A percentile compares a stretch with the other conserved stretches of the same genome.
These are phyloP conservation scores for Hiodon alosoides DNA, from an alignment of 2,113 vertebrate genomes.

Conservation along the genomic window DNA sequence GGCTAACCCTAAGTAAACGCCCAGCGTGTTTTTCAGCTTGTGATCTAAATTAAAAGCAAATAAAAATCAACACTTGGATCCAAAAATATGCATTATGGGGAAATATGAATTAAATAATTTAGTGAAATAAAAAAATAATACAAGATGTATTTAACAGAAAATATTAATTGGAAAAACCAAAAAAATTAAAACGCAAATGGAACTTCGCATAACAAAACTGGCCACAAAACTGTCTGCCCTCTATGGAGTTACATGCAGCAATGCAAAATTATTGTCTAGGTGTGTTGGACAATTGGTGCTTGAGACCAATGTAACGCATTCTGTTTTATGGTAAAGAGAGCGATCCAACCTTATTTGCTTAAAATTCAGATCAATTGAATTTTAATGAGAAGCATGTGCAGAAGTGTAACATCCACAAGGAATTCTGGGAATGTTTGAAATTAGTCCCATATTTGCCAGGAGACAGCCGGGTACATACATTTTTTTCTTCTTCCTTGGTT, in stretches of 20 bases:
- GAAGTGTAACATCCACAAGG: slow-evolving; percentile 86
- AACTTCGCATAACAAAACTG: neutral
- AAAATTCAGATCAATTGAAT: slow-evolving; percentile 99
- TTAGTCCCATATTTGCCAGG: slow-evolving; percentile 93
- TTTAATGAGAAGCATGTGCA: slow-evolving; percentile 97
- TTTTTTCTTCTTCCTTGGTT: slow-evolving; percentile 91
- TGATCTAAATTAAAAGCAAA: neutral
- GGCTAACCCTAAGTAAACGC: too few species aligned
- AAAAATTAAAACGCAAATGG: neutral
- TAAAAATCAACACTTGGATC: too few species aligned
- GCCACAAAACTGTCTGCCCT: neutral
- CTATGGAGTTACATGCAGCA: slow-evolving; percentile 17
- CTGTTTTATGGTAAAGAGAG: slow-evolving; percentile 90
- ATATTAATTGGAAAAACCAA: neutral
- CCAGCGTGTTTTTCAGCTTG: neutral
- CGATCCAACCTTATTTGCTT: slow-evolving; percentile 98
- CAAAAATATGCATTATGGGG: too few species aligned
- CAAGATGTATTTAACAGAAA: neutral
- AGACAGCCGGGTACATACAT: slow-evolving; percentile 94
- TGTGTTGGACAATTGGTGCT: slow-evolving; percentile 87
- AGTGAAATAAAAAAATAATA: slow-evolving; percentile 7
- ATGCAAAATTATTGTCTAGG: slow-evolving; percentile 84
- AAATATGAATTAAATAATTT: too few species aligned
- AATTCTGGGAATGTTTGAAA: slow-evolving; percentile 83
- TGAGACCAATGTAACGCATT: slow-evolving; percentile 91